Base-by-base conservation (phyloP, 2,797 vertebrate genomes). In the Acipenser transmontanus region DNA sequence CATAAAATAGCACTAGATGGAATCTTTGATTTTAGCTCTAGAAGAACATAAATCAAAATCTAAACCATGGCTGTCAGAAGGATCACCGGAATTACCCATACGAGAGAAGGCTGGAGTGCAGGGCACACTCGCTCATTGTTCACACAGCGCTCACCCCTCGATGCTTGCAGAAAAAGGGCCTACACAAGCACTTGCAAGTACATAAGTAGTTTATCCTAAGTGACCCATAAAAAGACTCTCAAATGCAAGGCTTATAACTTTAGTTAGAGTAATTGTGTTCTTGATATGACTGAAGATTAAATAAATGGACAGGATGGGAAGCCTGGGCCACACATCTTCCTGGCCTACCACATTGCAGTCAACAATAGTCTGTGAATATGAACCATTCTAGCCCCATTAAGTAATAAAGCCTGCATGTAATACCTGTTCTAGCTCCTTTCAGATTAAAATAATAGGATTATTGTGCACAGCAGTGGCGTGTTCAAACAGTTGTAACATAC, bases 31-130 rank as follows among this genome's bases (percentile, higher is more conserved):
- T 90, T 91, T 91, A 91, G 87, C 87, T 92, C 91, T 88, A 87
- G 88, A 89, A 91, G 88, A 90, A 90, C 96, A 98, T 97, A 98
- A 96, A 98, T 98, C 96, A 97, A 97, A 98, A 97, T 95, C 94
- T 94, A 95, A 96, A 96, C 93, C 93, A 93, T 88, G 90, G 91
- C 92, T 97, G 94, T 95, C 93, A 95, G 88, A 93, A 90, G 89
- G 92, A 95, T 97, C 94, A 93, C 92, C 90, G 91, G 92, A 93
- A 95, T 96, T 95, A 96, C 91, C 93, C 94, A 95, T 94, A 91
- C 92, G 93, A 98, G 93, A 95, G 91, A 89, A 79, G 87, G 80
- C 82, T 83, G 82, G 82, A 88, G 87, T 79, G 80, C 86, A 89
- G 85, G 88, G 87, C 70, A 49, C 76, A 78, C 61, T 76, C 76